Percentiles rank a stretch among this genome's conserved stretches.
Conservation (phyloP, 2,113 vertebrate species). For the Alosa alosa region DNA sequence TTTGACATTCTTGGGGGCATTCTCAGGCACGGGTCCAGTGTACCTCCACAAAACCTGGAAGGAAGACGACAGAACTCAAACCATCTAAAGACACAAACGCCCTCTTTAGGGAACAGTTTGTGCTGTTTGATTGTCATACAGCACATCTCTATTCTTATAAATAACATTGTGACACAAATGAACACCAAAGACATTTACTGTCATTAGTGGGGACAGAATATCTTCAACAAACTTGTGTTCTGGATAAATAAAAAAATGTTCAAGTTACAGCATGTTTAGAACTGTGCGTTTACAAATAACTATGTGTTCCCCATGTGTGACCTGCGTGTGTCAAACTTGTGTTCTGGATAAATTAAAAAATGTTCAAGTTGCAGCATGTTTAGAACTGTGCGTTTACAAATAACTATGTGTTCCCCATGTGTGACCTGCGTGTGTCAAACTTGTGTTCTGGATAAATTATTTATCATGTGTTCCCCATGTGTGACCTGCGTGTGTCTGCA, state of each 20-base stretch:
- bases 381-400: no score
- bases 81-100: neutral
- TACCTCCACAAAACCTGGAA: constrained; percentile 86
- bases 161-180: neutral
- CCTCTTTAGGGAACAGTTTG: neutral
- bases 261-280: no score
- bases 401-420: no score
- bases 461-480: no score
- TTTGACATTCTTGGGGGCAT: constrained; percentile 79
- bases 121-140: neutral
- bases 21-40: constrained; percentile 71
- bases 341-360: no score
- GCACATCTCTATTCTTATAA: neutral
- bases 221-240: neutral
- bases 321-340: neutral
- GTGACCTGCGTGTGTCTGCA: no score
- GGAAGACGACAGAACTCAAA: neutral
- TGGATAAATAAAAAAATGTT: no score
- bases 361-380: no score
- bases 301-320: no score
- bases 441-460: neutral
- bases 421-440: neutral
- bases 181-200: neutral
- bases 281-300: no score
- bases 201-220: neutral